Evolutionary conservation across 1,140 invertebrate genomes (phyloP), one percentile per base, ranked within the genome.

Genomic region (Hycleus phaleratus): DNA sequence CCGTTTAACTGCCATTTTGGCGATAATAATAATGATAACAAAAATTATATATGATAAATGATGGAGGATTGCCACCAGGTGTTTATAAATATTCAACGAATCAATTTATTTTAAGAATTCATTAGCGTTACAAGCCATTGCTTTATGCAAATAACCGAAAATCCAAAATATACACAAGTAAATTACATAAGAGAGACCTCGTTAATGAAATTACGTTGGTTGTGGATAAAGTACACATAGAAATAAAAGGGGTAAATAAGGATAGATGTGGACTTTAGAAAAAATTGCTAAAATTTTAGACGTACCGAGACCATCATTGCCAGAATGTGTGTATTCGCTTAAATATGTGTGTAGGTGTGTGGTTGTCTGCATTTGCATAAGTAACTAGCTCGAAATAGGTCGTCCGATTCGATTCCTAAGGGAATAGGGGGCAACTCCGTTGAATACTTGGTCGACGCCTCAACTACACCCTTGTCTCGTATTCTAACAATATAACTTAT

Each of bases 151-250:
- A 56, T 56, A 48, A 32, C 43, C 47, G 54, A 49, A 47, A 47
- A 56, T 56, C 54, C 47, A 56, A 56, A 56, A 56, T 49, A 49
- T 49, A 56, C 47, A 56, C 51, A 56, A 56, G 45, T 56, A 56
- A 49, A 56, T 56, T 56, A 56, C 54, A 49, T 47, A 56, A 48
- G 45, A 56, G 47, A 7, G 7, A 56, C 54, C 54, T 46, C 26
- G 47, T 38, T 56, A 56, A 56, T 56, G 46, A 56, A 56, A 56
- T 56, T 56, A 56, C 12, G 24, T 39, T 10, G 54, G 26, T 25
- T 26, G 45, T 45, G 32, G 32, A 32, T 32, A 32, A 32, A 32
- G 46, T 40, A 11, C 54, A 26, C 46, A 56, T 42, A 56, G 46
- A 43, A 48, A 56, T 56, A 46, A 45, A 56, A 47, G 48, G 47